Percentiles rank a stretch among this genome's conserved stretches.
Evolutionary conservation across 2,113 vertebrate species (phyloP).

Genomic region (Emydocephalus ijimae): DNA sequence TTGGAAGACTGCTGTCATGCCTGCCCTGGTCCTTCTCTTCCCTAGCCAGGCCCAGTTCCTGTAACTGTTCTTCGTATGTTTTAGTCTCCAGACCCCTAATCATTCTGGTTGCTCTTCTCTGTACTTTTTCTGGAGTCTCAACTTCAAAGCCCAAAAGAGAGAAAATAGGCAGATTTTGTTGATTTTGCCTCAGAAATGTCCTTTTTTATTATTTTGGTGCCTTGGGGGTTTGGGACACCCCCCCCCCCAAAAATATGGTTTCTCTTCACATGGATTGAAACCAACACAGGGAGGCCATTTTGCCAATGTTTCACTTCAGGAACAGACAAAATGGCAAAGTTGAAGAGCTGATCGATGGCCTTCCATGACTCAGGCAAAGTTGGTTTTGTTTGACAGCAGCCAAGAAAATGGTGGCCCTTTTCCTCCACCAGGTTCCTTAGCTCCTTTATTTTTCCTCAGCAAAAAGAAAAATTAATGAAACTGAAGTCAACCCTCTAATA

Average conservation of each 20-base stretch:
- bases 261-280: neutral
- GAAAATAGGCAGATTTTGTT: neutral
- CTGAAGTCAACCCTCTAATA: neutral
- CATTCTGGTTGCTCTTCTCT: too few relatives aligned
- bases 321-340: neutral
- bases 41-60: too few relatives aligned
- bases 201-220: neutral
- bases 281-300: neutral
- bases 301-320: neutral
- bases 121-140: too few relatives aligned
- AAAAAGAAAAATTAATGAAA: neutral
- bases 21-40: too few relatives aligned
- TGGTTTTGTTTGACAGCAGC: neutral
- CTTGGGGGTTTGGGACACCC: rapidly evolving
- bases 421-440: neutral
- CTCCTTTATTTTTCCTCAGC: neutral
- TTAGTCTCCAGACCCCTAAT: too few relatives aligned
- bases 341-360: neutral
- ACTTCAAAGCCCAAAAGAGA: neutral
- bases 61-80: too few relatives aligned
- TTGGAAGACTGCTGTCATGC: too few relatives aligned
- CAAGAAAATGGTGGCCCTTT: neutral
- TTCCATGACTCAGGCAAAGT: neutral
- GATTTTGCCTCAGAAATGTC: neutral
- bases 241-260: neutral